Conservation (phyloP, 2,797 vertebrate species). For the Argya squamiceps region DNA sequence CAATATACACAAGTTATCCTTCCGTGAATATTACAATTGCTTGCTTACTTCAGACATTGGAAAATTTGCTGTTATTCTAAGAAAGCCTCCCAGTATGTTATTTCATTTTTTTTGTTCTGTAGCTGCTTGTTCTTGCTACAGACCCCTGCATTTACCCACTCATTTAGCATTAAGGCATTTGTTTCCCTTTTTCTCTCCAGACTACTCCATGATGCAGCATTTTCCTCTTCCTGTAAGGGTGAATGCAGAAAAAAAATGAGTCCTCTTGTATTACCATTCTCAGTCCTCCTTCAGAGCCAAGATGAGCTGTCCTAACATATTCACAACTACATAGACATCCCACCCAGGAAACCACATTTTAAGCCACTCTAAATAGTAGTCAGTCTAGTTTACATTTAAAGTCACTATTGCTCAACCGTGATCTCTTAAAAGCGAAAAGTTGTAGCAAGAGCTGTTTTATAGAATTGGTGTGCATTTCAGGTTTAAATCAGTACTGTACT, state of each 20-base stretch:
- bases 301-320: neutral
- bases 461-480: neutral
- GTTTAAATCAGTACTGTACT: conserved; percentile 19
- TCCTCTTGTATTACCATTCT: neutral
- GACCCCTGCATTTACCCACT: neutral
- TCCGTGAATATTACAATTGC: neutral
- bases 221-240: neutral
- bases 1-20: neutral
- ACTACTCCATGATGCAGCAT: neutral
- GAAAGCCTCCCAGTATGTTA: rapidly evolving
- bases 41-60: neutral
- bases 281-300: neutral
- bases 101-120: neutral
- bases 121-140: neutral
- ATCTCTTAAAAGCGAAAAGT: neutral
- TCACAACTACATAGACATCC: neutral
- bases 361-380: neutral
- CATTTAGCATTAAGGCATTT: neutral
- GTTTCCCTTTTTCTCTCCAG: neutral
- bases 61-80: neutral
- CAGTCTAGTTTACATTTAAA: neutral
- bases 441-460: neutral
- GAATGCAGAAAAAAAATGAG: neutral
- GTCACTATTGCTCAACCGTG: neutral
- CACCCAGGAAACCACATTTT: neutral